Base-by-base conservation (phyloP, 1,140 invertebrate genomes). In the Pararge aegeria region DNA sequence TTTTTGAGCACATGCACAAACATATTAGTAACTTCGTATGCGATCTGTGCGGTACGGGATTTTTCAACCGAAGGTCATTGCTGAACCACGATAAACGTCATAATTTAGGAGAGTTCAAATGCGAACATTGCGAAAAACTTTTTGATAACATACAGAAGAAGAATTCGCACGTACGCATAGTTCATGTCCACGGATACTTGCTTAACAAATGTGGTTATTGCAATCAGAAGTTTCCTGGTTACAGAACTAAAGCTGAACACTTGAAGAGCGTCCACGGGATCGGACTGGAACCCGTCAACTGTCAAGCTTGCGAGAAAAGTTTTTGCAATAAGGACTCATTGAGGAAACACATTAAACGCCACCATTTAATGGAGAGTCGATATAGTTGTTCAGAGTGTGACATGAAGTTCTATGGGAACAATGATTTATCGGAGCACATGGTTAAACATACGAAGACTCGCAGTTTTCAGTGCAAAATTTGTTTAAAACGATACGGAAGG, bases 401-500 rank as follows among this genome's bases (percentile, higher is more conserved):
- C 1, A 81, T 73, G 65, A 66, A 70, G 15, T 90, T 89, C 61
- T 86, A 74, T 50, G 61, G 63, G 1, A 80, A 68, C 34, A 46
- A 55, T 9, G 70, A 72, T 9, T 66, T 93, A 12, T 78, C 80
- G 2, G 72, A 82, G n/a, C 92, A 93, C 55, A 89, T 90, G 71
- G 67, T 91, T 0, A 90, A 85, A 27, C 92, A 93, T 38, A 18
- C 13, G 29, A 19, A 37, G 0, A 16, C 2, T 21, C 6, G 48
- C 49, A 94, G 94, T 5, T 78, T 57, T 19, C 38, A 67, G 5
- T 78, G 73, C 10, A 53, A 64, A 0, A 84, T 92, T 15, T 96
- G 95, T 74, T 88, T 91, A 7, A 92, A 92, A 48, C 81, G 67
- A 73, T 93, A 87, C 70, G 92, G 83, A 0, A 83, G 87, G 21